These are phyloP conservation scores for Eulemur rufifrons DNA, from an alignment of 2,113 vertebrate species.

Conservation along the genomic window DNA sequence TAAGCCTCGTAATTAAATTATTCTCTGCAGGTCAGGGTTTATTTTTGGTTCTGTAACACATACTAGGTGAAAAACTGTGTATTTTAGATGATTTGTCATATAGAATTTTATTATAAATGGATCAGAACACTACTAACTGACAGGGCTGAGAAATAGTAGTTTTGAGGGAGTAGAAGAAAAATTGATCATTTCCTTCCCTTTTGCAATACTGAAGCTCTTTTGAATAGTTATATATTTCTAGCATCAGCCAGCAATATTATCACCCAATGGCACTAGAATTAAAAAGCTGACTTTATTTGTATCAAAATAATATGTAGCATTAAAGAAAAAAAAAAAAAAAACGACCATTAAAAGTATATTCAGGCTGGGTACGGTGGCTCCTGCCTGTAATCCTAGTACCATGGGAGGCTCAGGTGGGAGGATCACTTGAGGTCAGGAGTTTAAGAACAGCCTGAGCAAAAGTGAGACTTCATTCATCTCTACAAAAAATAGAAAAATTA, in stretches of 20 bases:
- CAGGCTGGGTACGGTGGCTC: not conserved
- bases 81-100: not conserved
- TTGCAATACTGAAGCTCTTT: not conserved
- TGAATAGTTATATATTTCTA: constrained; percentile 5
- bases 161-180: not conserved
- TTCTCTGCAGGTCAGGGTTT: not conserved
- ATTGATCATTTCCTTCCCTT: not conserved
- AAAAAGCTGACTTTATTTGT: not conserved
- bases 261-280: not conserved
- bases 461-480: too few relatives aligned
- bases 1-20: not conserved
- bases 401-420: too few relatives aligned
- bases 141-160: not conserved
- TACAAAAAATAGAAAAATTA: too few relatives aligned
- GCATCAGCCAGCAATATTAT: not conserved
- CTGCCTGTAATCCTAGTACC: too few relatives aligned
- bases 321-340: not conserved
- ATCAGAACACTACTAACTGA: not conserved
- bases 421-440: too few relatives aligned
- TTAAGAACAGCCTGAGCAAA: too few relatives aligned
- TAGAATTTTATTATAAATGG: not conserved
- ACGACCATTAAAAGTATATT: not conserved
- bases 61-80: not conserved
- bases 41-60: not conserved
- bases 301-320: not conserved